A percentile compares a stretch with the other conserved stretches of the same genome.
These are phyloP conservation scores for Urocitellus parryii DNA, from an alignment of 2,113 vertebrate species.

Conservation along the genomic window DNA sequence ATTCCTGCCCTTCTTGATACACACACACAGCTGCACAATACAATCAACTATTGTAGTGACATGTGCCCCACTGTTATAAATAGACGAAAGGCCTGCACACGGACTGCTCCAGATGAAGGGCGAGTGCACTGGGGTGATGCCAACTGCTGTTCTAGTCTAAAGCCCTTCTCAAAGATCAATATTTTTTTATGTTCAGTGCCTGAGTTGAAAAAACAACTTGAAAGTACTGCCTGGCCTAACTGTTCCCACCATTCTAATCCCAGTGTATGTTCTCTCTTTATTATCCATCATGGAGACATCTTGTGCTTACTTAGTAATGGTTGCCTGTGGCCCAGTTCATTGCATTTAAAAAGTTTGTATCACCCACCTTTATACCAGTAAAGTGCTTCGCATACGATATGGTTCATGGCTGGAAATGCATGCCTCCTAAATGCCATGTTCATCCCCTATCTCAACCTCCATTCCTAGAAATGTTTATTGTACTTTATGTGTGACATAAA, in stretches of 20 bases:
- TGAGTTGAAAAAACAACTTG: slow-evolving; percentile 54
- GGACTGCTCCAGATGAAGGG: slow-evolving; percentile 75
- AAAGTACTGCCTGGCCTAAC: slow-evolving; percentile 6
- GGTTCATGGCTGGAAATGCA: not conserved
- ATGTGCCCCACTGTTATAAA: slow-evolving; percentile 84
- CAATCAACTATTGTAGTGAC: slow-evolving; percentile 86
- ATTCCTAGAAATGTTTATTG: slow-evolving; percentile 20
- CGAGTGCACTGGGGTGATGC: slow-evolving; percentile 74
- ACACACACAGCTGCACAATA: slow-evolving; percentile 84
- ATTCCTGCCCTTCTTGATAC: slow-evolving; percentile 82
- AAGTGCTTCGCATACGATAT: not conserved
- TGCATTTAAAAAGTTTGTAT: not conserved
- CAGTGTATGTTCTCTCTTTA: not conserved
- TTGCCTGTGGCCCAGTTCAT: not conserved
- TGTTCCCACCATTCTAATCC: not conserved
- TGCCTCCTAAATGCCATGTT: not conserved
- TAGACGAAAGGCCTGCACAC: slow-evolving; percentile 76
- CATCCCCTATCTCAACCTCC: not conserved
- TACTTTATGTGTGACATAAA: not conserved
- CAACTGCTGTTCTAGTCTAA: slow-evolving; percentile 45
- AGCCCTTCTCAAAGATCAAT: slow-evolving; percentile 63
- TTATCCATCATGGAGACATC: not conserved
- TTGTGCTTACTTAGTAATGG: not conserved
- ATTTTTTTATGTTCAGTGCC: slow-evolving; percentile 69
- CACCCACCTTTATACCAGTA: not conserved